These are phyloP conservation scores for Centruroides sculpturatus DNA, from an alignment of 1,140 invertebrate genomes.

Conservation along the genomic window DNA sequence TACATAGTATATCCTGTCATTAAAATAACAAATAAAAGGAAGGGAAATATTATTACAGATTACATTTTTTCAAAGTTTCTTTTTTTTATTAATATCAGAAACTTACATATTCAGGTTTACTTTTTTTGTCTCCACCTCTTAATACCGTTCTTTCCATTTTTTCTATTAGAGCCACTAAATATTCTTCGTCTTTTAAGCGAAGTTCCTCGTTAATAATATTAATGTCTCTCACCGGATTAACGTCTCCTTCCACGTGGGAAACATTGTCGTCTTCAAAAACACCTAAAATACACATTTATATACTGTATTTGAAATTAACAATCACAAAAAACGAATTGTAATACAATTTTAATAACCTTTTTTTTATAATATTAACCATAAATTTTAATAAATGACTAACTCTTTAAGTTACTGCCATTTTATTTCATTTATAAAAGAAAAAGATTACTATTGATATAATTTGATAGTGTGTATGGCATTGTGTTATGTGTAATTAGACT, in stretches of 20 bases:
- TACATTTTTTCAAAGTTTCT: neutral
- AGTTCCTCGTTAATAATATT: conserved; percentile 94
- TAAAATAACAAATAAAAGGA: conserved; percentile 13
- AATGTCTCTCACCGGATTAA: conserved; percentile 90
- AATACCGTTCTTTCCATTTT: conserved; percentile 73
- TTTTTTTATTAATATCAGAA: neutral
- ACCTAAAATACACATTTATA: conserved; percentile 38
- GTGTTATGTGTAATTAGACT: no score
- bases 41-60: neutral
- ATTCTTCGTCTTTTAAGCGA: conserved; percentile 84
- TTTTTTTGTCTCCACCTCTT: conserved; percentile 87
- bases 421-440: no score
- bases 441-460: no score
- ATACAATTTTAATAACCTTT: no score
- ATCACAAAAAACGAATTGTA: no score
- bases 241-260: conserved; percentile 95
- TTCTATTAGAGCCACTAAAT: conserved; percentile 59
- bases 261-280: conserved; percentile 98
- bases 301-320: no score
- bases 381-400: no score
- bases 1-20: conserved; percentile 65
- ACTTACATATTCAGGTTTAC: conserved; percentile 88
- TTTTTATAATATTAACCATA: no score
- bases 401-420: no score
- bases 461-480: no score